These are phyloP conservation scores for Scaptodrosophila lebanonensis DNA, from an alignment of 1,140 invertebrate species.

Conservation along the genomic window DNA sequence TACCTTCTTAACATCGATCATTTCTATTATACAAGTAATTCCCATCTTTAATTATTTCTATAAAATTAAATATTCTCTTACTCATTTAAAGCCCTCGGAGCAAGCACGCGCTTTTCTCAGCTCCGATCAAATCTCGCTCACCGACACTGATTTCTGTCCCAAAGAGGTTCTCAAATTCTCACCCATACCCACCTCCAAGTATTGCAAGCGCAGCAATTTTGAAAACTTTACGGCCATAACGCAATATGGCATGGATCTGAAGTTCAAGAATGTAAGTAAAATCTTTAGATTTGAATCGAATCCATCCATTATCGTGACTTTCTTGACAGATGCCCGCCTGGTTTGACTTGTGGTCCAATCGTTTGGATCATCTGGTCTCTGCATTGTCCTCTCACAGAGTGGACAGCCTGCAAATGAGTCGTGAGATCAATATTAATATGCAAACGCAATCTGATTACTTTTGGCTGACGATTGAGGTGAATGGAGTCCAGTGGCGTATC, in stretches of 20 bases:
- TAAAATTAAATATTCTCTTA: too few relatives aligned
- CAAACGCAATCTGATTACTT: constrained; percentile 67
- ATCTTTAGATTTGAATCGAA: not conserved
- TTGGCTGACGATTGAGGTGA: constrained; percentile 63
- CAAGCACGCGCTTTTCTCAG: constrained; percentile 63
- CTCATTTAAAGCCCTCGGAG: constrained; percentile 75
- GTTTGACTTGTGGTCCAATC: constrained; percentile 70
- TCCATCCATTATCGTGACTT: not conserved
- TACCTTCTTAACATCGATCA: too few relatives aligned
- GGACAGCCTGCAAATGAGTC: constrained; percentile 63
- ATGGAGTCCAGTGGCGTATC: constrained; percentile 66
- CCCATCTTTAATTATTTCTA: too few relatives aligned
- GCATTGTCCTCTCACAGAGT: constrained; percentile 63
- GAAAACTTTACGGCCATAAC: constrained; percentile 73
- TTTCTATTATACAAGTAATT: too few relatives aligned
- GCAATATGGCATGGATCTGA: constrained; percentile 67
- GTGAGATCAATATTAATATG: constrained; percentile 62
- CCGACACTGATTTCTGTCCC: constrained; percentile 70
- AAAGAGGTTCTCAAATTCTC: constrained; percentile 75
- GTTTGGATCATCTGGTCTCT: constrained; percentile 70
- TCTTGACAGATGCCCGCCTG: constrained; percentile 66
- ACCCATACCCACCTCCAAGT: constrained; percentile 70
- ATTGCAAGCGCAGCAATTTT: constrained; percentile 72
- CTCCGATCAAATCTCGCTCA: constrained; percentile 61
- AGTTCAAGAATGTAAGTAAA: constrained; percentile 65